Percentiles rank a stretch among this genome's conserved stretches.
Conservation (phyloP, 2,888 invertebrate species). For the Apocheima hispidaria region DNA sequence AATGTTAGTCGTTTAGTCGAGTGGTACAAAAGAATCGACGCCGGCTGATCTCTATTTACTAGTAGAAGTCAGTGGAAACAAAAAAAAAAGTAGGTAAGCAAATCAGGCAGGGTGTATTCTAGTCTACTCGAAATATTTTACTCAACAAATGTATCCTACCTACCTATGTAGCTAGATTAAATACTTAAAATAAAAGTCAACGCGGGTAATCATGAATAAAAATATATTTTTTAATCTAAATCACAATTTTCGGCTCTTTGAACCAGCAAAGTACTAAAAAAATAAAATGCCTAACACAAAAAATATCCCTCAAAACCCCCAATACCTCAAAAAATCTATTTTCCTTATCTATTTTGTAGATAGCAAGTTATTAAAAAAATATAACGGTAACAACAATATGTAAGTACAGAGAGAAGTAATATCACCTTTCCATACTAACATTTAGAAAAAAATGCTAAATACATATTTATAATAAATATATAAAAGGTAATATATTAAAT, state of each 20-base stretch:
- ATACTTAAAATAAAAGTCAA: slow-evolving; percentile 37
- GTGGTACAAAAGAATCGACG: no score
- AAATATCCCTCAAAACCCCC: slow-evolving; percentile 30
- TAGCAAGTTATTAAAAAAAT: neutral
- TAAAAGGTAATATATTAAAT: neutral
- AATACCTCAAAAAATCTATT: slow-evolving; percentile 8
- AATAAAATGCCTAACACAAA: slow-evolving; percentile 46
- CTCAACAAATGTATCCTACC: neutral
- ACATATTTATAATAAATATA: neutral
- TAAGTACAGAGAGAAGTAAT: neutral
- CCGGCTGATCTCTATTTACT: no score
- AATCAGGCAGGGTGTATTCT: no score
- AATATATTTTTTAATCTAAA: slow-evolving; percentile 67
- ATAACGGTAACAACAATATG: neutral
- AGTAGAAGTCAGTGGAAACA: no score
- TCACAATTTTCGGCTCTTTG: slow-evolving; percentile 64
- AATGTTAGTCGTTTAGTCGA: no score
- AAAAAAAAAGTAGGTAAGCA: no score
- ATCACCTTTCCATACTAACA: neutral
- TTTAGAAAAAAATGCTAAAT: neutral
- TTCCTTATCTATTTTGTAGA: slow-evolving; percentile 6
- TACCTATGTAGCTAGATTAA: neutral
- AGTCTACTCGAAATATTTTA: neutral
- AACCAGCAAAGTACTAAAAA: slow-evolving; percentile 55
- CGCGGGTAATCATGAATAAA: slow-evolving; percentile 57